Conservation (phyloP, 2,797 vertebrate species). For the Balearica regulorum region DNA sequence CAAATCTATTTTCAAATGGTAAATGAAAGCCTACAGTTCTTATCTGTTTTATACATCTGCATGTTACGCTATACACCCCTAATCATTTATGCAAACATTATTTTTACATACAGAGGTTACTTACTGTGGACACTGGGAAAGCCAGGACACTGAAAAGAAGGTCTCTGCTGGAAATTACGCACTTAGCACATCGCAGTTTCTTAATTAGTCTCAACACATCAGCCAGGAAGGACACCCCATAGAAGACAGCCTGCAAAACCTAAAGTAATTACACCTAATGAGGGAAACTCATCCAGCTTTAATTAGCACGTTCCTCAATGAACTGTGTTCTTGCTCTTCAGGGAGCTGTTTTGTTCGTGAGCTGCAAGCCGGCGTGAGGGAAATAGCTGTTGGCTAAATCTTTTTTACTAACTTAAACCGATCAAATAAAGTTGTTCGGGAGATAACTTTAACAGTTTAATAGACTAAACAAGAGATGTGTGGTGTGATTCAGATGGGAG, state of each 20-base stretch:
- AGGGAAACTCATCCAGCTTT: conserved; percentile 69
- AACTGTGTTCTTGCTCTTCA: conserved; percentile 48
- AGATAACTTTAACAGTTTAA: conserved; percentile 59
- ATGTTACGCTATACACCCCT: neutral
- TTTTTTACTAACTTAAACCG: conserved; percentile 58
- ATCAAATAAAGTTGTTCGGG: conserved; percentile 55
- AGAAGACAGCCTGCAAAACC: conserved; percentile 87
- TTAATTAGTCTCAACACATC: conserved; percentile 78
- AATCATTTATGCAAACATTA: neutral
- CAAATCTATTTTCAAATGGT: neutral
- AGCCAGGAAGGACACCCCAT: conserved; percentile 80
- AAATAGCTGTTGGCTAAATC: conserved; percentile 54
- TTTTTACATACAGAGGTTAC: conserved; percentile 50
- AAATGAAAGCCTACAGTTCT: neutral
- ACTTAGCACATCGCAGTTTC: conserved; percentile 64
- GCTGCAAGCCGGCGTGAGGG: neutral
- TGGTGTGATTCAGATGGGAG: conserved; percentile 3
- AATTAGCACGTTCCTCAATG: conserved; percentile 65
- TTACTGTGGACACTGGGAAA: conserved; percentile 87
- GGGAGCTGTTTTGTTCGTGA: conserved; percentile 9
- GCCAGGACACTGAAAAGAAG: conserved; percentile 85
- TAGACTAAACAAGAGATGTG: conserved; percentile 30
- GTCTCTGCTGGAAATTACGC: conserved; percentile 79
- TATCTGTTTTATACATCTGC: neutral
- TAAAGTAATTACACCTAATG: conserved; percentile 80